phyloP scores from a whole-genome alignment of 2,797 vertebrate species.

The Tarsius wallacei region DNA sequence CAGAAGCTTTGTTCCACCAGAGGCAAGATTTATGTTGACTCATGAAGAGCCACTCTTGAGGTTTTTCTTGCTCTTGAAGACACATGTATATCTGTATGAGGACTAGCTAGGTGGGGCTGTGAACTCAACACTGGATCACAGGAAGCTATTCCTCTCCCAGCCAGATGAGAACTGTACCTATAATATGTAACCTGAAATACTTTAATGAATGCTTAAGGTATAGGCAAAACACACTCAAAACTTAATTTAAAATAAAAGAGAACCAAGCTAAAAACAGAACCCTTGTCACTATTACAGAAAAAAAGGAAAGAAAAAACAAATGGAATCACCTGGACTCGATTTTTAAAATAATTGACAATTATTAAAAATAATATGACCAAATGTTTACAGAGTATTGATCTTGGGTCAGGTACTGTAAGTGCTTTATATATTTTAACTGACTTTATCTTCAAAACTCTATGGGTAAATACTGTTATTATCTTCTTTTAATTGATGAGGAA shows the following conservation, averaged over 20 bases:
- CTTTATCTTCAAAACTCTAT: neutral
- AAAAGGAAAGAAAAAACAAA: neutral
- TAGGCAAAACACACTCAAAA: neutral
- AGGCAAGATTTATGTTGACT: neutral
- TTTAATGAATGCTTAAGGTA: neutral
- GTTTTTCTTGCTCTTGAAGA: neutral
- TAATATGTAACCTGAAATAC: neutral
- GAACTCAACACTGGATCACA: neutral
- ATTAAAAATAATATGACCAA: neutral
- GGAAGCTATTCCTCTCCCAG: no score
- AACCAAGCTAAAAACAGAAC: neutral
- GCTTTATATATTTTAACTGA: neutral
- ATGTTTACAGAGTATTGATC: neutral
- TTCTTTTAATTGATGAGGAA: neutral
- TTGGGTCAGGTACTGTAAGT: neutral
- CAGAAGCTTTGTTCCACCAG: neutral
- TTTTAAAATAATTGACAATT: neutral
- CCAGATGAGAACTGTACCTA: neutral
- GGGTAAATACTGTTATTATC: neutral
- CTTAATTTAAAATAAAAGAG: neutral
- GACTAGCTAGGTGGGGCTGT: no score
- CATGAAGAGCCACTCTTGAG: neutral
- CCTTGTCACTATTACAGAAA: neutral
- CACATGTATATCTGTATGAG: neutral
- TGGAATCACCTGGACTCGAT: neutral